Conservation (phyloP, 2,113 vertebrate genomes). For the Pelusios castaneus region DNA sequence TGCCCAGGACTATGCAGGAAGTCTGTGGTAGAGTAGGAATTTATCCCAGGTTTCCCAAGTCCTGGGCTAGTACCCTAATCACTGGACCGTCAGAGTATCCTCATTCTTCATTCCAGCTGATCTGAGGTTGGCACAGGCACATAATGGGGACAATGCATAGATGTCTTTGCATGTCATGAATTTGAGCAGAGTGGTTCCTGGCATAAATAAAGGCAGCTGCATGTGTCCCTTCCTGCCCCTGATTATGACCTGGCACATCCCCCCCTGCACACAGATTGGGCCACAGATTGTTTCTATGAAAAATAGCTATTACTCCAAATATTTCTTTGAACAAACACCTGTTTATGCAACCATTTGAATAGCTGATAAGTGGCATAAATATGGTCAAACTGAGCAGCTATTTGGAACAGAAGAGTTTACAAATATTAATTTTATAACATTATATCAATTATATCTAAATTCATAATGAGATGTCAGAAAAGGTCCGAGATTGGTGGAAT, state of each 20-base stretch:
- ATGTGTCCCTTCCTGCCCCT: not conserved
- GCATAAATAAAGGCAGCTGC: not conserved
- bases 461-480: not conserved
- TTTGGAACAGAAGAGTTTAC: not conserved
- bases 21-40: not conserved
- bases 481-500: not conserved
- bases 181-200: not conserved
- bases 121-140: not conserved
- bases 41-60: fast-evolving
- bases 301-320: not conserved
- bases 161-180: not conserved
- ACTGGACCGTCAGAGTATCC: not conserved
- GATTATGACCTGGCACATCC: not conserved
- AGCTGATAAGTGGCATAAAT: not conserved
- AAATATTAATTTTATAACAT: not conserved
- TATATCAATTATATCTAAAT: not conserved
- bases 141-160: not conserved
- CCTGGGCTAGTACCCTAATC: not conserved
- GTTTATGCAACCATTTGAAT: not conserved
- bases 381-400: not conserved
- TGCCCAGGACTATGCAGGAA: not conserved
- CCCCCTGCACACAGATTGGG: not conserved
- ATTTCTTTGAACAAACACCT: not conserved
- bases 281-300: not conserved
- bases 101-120: not conserved